Percentiles rank a stretch among this genome's conserved stretches.
These are phyloP conservation scores for Mesoligia furuncula DNA, from an alignment of 2,888 invertebrate species.

Conservation along the genomic window DNA sequence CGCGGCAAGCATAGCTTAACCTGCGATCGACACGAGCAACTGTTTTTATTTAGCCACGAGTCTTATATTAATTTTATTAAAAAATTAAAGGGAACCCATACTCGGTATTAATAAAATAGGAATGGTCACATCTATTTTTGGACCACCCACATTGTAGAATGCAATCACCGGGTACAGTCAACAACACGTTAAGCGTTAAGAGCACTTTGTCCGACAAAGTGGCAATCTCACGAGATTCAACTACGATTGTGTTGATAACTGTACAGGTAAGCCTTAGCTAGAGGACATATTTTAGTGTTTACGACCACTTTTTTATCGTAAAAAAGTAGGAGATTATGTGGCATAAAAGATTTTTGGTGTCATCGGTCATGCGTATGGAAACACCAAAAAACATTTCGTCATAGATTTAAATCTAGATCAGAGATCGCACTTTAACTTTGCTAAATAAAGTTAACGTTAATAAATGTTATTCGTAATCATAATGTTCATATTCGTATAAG, in stretches of 20 bases:
- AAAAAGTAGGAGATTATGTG: background rate
- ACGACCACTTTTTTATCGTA: background rate
- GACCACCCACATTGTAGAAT: background rate
- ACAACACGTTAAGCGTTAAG: conserved; percentile 29
- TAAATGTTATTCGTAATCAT: background rate
- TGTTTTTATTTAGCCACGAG: background rate
- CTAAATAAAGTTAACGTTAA: background rate
- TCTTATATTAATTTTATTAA: background rate
- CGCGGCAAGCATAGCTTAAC: background rate
- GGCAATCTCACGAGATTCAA: conserved; percentile 37
- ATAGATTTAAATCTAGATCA: background rate
- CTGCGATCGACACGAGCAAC: background rate
- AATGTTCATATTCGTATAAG: background rate
- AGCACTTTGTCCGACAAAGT: conserved; percentile 27
- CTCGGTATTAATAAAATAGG: background rate
- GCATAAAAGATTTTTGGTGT: background rate
- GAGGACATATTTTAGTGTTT: conserved; percentile 11
- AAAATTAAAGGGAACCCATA: background rate
- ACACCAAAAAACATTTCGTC: background rate
- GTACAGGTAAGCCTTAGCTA: background rate
- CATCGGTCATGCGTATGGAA: background rate
- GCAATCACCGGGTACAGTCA: conserved; percentile 31
- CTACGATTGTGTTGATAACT: conserved; percentile 30
- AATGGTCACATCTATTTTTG: background rate
- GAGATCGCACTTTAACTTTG: background rate